Base-by-base conservation (phyloP, 2,113 vertebrate genomes). In the Gobio gobio region DNA sequence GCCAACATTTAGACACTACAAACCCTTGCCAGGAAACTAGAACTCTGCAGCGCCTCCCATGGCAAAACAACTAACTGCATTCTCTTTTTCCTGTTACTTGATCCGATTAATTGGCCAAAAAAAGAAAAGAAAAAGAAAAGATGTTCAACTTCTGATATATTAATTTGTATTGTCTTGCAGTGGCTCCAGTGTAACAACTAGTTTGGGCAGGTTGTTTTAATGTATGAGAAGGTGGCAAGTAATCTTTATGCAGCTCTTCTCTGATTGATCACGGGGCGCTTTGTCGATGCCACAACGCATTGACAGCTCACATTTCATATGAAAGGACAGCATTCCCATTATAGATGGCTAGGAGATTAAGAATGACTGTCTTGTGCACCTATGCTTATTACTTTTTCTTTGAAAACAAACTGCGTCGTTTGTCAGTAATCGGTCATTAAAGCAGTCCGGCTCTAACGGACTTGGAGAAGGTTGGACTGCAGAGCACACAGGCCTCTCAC, bases 401-500 rank as follows among this genome's bases (percentile, higher is more conserved):
- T 70, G 24, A 74, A 79, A 86, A 59, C 56, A 68, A 43, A 80
- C 36, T 5, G 5, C 18, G 58, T 85, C 68, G 61, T 77, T 83
- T 85, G 61, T 82, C 77, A 77, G 63, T 82, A 78, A 82, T 82
- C 72, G 74, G 63, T 86, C 36, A 77, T 81, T 82, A 58, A 33
- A 78, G 18, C 5, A 26, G 73, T 51, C 54, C 26, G n/a, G 29
- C 14, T 20, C 26, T 78, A 79, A 84, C 75, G 74, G 14, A 78
- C 40, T 78, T 2, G 49, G n/a, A 66, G 16, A 83, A 83, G 73
- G 33, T 29, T 4, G 61, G 61, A n/a, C 68, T 64, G 59, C 29
- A 51, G 36, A 61, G 26, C 33, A 54, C 24, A 91, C n/a, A 88
- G 75, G 85, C 78, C 90, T 90, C 91, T 89, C 87, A 78, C 86